Evolutionary conservation across 1,140 invertebrate species (phyloP).

Genomic region (Listronotus bonariensis): DNA sequence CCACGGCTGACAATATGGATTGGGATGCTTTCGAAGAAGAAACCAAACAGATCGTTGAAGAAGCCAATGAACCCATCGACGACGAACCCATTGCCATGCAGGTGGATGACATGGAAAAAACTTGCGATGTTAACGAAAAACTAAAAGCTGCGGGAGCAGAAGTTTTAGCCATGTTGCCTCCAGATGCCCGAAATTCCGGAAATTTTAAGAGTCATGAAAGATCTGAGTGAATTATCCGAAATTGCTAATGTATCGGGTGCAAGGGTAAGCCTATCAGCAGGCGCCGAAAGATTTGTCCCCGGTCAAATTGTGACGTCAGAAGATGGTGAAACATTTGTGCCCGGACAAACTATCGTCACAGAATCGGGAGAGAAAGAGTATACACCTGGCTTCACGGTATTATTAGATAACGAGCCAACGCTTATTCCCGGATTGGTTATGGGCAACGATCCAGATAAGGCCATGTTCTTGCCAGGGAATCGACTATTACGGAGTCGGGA

Average conservation of each 20-base stretch:
- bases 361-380: constrained; percentile 65
- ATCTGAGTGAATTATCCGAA: constrained; percentile 62
- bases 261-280: constrained; percentile 64
- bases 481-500: constrained; percentile 59
- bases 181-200: constrained; percentile 66
- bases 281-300: constrained; percentile 57
- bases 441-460: constrained; percentile 53
- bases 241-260: constrained; percentile 67
- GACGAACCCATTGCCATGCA: constrained; percentile 56
- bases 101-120: constrained; percentile 61
- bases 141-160: constrained; percentile 60
- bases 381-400: constrained; percentile 73
- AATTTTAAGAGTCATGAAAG: constrained; percentile 65
- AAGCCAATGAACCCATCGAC: constrained; percentile 48
- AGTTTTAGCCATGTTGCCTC: constrained; percentile 62
- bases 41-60: constrained; percentile 52
- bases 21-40: constrained; percentile 57
- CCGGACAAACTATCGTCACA: constrained; percentile 71
- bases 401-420: constrained; percentile 67
- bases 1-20: constrained; percentile 50
- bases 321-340: constrained; percentile 69
- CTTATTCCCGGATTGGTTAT: constrained; percentile 63
- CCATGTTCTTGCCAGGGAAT: constrained; percentile 66
- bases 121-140: constrained; percentile 62
- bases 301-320: constrained; percentile 73